Evolutionary conservation across 2,797 vertebrate genomes (phyloP).

Genomic region (Vipera latastei): DNA sequence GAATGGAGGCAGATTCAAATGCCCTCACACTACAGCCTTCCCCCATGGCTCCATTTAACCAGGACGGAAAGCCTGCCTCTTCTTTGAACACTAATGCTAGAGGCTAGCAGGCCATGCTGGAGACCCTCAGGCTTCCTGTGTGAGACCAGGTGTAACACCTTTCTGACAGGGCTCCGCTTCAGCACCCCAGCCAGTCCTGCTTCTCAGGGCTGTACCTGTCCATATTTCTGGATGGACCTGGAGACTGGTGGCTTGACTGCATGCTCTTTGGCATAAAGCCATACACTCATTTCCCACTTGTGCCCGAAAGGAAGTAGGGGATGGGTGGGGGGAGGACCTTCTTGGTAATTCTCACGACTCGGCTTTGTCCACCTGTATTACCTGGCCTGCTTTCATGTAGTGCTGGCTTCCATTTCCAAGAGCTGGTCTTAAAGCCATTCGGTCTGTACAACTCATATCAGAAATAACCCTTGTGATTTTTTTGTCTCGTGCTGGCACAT

Average conservation of each 20-base stretch:
- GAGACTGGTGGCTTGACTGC: background rate
- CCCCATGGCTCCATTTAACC: background rate
- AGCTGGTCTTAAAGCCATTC: background rate
- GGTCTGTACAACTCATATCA: too few species aligned
- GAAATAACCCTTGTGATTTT: background rate
- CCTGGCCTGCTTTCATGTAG: background rate
- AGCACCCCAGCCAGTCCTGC: background rate
- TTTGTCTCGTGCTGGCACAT: background rate
- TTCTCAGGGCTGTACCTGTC: background rate
- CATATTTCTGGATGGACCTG: background rate
- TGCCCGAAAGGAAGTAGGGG: background rate
- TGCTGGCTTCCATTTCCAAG: background rate
- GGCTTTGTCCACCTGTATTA: background rate
- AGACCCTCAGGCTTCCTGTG: background rate
- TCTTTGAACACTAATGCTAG: background rate
- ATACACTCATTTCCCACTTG: background rate
- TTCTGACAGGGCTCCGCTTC: background rate
- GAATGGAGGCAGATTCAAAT: background rate
- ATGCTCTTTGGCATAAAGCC: background rate
- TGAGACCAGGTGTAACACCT: background rate
- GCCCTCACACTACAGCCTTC: background rate
- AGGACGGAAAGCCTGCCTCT: background rate
- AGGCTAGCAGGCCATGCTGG: background rate
- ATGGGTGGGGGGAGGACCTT: too few species aligned
- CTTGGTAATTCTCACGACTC: background rate